Conservation (phyloP, 2,113 vertebrate genomes). For the Pagrus major region DNA sequence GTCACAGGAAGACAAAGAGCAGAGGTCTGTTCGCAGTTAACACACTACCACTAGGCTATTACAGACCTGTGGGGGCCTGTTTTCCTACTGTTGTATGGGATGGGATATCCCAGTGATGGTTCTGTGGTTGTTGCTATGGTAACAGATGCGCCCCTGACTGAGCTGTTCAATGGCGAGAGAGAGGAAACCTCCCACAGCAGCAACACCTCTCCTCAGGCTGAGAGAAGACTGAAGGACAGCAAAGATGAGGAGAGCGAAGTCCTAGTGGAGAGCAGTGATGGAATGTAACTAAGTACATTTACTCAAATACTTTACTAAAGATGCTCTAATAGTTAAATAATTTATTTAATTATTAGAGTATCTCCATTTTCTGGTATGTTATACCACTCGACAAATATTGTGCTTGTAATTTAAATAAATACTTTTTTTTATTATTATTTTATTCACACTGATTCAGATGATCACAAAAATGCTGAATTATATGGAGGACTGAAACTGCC, state of each 20-base stretch:
- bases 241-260: slow-evolving; percentile 34
- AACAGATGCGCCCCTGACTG: slow-evolving; percentile 69
- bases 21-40: slow-evolving; percentile 82
- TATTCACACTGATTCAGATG: too few species aligned
- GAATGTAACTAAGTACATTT: too few species aligned
- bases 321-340: too few species aligned
- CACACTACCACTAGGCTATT: not conserved
- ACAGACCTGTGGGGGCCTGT: not conserved
- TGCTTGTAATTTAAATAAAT: too few species aligned
- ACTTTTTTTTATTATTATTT: too few species aligned
- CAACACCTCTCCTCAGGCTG: slow-evolving; percentile 21
- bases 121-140: slow-evolving; percentile 55
- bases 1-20: slow-evolving; percentile 84
- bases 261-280: slow-evolving; percentile 40
- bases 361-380: too few species aligned
- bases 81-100: not conserved
- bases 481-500: too few species aligned
- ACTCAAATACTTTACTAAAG: too few species aligned
- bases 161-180: slow-evolving; percentile 69
- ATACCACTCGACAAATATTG: too few species aligned
- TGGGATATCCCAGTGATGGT: slow-evolving; percentile 47
- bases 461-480: too few species aligned
- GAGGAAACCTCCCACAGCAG: slow-evolving; percentile 21
- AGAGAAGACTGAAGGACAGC: slow-evolving; percentile 36
- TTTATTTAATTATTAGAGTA: too few species aligned